Base-by-base conservation (phyloP, 2,888 invertebrate species). In the Xanthorhoe designata region DNA sequence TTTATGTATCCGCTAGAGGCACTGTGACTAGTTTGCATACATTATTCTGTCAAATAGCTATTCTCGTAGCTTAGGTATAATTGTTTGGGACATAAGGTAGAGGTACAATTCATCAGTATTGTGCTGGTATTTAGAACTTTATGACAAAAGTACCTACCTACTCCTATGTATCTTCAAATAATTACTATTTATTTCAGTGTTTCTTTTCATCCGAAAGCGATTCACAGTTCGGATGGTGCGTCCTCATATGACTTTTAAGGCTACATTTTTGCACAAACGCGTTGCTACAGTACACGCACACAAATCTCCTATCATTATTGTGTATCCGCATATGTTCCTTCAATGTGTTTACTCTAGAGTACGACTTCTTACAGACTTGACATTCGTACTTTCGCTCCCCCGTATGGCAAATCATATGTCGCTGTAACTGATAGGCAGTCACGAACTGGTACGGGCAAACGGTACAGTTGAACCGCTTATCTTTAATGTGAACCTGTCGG, bases 211-310 rank as follows among this genome's bases (percentile, higher is more conserved):
- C 19, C 2, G 58, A 50, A 50, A 57, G 32, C 1, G 9, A 45
- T 13, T 68, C 68, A n/a, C 45, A 78, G 45, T 79, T 80, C 1
- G 91, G 83, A 73, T 92, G 92, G 55, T 91, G 90, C 0, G 87
- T 87, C 52, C 85, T 82, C 62, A 91, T 77, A 73, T 94, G 93
- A 68, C 86, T 84, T 70, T 91, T 85, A 3, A 92, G 77, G 67
- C 91, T 91, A 77, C 90, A 89, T 73, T 92, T 93, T 68, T 92
- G 91, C 0, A 91, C 88, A 71, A 87, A 92, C 0, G 88, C 85
- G 58, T 84, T 86, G 69, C 83, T 84, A 69, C 92, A 92, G 69
- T 77, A 83, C 17, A 84, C 83, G 71, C 95, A 94, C 0, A 87
- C 87, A 54, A 93, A 94, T 66, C 90, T 73, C 49, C 85, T 90